Conservation (phyloP, 2,888 invertebrate genomes). For the Aporophyla nigra region DNA sequence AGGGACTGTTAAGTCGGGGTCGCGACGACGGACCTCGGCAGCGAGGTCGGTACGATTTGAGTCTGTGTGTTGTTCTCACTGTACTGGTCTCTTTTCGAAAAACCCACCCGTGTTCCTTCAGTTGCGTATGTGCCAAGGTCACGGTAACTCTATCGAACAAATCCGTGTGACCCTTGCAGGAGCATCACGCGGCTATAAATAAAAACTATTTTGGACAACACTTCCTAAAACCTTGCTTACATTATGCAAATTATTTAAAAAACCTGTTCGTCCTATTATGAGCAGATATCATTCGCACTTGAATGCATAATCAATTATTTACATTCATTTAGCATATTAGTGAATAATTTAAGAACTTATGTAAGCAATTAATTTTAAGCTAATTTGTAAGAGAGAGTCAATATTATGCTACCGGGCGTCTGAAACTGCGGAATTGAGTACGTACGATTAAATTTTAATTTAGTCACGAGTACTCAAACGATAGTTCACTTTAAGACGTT, state of each 20-base stretch:
- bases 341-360: neutral
- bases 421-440: neutral
- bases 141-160: too few relatives aligned
- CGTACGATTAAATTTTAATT: neutral
- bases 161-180: too few relatives aligned
- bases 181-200: too few relatives aligned
- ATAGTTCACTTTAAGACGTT: neutral
- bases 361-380: constrained; percentile 27
- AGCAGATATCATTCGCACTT: constrained; percentile 9
- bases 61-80: too few relatives aligned
- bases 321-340: constrained; percentile 23
- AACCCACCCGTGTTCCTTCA: too few relatives aligned
- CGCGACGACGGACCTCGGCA: too few relatives aligned
- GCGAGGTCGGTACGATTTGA: too few relatives aligned
- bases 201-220: neutral
- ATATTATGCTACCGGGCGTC: neutral
- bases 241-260: constrained; percentile 1
- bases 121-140: too few relatives aligned
- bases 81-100: too few relatives aligned
- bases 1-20: too few relatives aligned
- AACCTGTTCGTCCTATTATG: constrained; percentile 14
- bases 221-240: constrained; percentile 6
- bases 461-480: neutral
- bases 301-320: constrained; percentile 41
- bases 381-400: constrained; percentile 5